These are phyloP conservation scores for Ceratoteleas bidentatus DNA, from an alignment of 1,140 invertebrate genomes.

Conservation along the genomic window DNA sequence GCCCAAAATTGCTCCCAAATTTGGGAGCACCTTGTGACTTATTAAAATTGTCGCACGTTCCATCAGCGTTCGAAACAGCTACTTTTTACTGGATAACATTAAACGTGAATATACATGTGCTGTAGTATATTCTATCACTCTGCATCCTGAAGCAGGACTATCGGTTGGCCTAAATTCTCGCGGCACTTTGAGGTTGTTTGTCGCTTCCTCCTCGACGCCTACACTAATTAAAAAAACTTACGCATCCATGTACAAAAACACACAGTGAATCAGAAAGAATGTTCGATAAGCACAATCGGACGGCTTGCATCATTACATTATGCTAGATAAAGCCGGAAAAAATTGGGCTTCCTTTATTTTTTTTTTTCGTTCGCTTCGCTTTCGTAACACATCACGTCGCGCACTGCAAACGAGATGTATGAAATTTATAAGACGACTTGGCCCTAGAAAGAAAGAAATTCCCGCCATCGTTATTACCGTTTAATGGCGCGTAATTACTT, in stretches of 20 bases:
- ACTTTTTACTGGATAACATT: conserved; percentile 24
- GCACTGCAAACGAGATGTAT: conserved; percentile 7
- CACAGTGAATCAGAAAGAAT: conserved; percentile 47
- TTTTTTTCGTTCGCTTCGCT: conserved; percentile 12
- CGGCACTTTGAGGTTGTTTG: conserved; percentile 76
- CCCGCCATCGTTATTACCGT: conserved; percentile 9
- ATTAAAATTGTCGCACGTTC: too few relatives aligned
- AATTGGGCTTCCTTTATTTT: conserved; percentile 34
- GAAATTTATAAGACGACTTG: conserved; percentile 31
- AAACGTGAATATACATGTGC: conserved; percentile 66
- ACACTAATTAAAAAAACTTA: conserved; percentile 69
- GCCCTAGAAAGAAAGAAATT: conserved; percentile 34
- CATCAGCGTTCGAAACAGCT: neutral
- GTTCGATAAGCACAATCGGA: conserved; percentile 43
- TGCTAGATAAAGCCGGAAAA: conserved; percentile 44
- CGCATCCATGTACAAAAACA: conserved; percentile 45
- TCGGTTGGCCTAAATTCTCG: conserved; percentile 79
- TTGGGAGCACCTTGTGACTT: too few relatives aligned
- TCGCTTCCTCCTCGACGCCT: conserved; percentile 77
- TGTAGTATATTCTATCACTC: conserved; percentile 72
- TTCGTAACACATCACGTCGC: conserved; percentile 30
- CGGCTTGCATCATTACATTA: conserved; percentile 46
- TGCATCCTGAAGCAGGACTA: conserved; percentile 77
- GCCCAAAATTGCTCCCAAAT: too few relatives aligned
- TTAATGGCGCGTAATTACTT: conserved; percentile 41